Evolutionary conservation across 1,140 invertebrate species (phyloP).

Genomic region (Cotesia vestalis): DNA sequence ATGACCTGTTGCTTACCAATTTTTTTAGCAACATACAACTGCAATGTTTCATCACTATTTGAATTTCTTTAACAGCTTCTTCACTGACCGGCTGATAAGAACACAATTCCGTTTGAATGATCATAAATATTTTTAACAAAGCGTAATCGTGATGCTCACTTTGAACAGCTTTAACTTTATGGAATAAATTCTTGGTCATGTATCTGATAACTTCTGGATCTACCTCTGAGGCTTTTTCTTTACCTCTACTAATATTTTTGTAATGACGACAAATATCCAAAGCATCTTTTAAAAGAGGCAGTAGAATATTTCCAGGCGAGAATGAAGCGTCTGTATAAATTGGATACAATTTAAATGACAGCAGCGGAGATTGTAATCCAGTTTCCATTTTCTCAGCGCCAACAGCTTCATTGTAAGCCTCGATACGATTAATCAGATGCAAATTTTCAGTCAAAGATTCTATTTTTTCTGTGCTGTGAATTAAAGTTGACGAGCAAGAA

Average conservation of each 20-base stretch:
- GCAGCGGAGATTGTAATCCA: slow-evolving; percentile 8
- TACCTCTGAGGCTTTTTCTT: not conserved
- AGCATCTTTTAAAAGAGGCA: slow-evolving; percentile 44
- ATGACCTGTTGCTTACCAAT: slow-evolving; percentile 45
- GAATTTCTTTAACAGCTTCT: slow-evolving; percentile 35
- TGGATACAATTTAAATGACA: slow-evolving; percentile 39
- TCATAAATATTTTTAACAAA: slow-evolving; percentile 47
- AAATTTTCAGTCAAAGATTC: slow-evolving; percentile 3
- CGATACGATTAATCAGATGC: not conserved
- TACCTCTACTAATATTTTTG: slow-evolving; percentile 23
- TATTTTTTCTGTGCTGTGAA: not conserved
- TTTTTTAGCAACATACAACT: slow-evolving; percentile 47
- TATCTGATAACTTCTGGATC: not conserved
- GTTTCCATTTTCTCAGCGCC: slow-evolving; percentile 11
- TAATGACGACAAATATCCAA: slow-evolving; percentile 38
- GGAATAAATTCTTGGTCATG: slow-evolving; percentile 22
- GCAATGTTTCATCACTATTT: slow-evolving; percentile 38
- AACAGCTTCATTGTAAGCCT: slow-evolving; percentile 30
- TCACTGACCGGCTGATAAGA: slow-evolving; percentile 28
- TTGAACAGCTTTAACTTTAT: slow-evolving; percentile 37
- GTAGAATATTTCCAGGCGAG: slow-evolving; percentile 39
- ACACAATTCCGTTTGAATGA: slow-evolving; percentile 38
- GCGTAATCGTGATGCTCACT: slow-evolving; percentile 49
- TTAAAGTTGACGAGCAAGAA: slow-evolving; percentile 8
- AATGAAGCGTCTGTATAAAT: slow-evolving; percentile 51